Base-by-base conservation (phyloP, 2,888 invertebrate species). In the Thumatha senex region DNA sequence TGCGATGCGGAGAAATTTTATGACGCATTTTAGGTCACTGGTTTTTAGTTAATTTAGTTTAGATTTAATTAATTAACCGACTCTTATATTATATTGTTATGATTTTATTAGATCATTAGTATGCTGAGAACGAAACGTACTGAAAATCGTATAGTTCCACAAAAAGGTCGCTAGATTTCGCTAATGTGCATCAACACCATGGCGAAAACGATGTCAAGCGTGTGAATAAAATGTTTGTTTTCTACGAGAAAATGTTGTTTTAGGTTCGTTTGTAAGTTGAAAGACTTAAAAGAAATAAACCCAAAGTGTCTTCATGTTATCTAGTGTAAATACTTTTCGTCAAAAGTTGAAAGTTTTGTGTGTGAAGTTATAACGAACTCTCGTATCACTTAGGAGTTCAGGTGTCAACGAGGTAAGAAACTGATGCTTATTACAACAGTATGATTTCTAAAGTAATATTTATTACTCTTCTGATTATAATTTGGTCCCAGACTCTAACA, bases 361-460 rank as follows among this genome's bases (percentile, higher is more conserved):
- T 78, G 80, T 81, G 84, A 89, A 90, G 88, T 89, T 89, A 63
- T 84, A 89, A 89, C 89, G 86, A 89, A 89, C 89, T 89, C 86
- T 77, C 71, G 80, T 84, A 89, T 87, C 84, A 82, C 82, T 88
- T 82, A 76, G 82, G 83, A 84, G 82, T 89, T 89, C 87, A 89
- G 91, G 90, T 92, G 91, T 91, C 90, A 91, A 90, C 86, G 91
- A 91, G 91, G 92, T 91, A 91, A 90, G 91, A 82, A 86, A 80
- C 69, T 74, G 75, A 87, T 84, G 86, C 86, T 79, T 84, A 80
- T 78, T 81, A 72, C 77, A 72, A 75, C 76, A 85, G 78, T 82
- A 83, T 66, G 73, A 76, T 76, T 82, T 82, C 78, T 82, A 80
- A 76, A 83, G 80, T 83, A 80, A 85, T 74, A 76, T 71, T 72